Conservation (phyloP, 2,888 invertebrate genomes). For the Bedellia somnulentella region DNA sequence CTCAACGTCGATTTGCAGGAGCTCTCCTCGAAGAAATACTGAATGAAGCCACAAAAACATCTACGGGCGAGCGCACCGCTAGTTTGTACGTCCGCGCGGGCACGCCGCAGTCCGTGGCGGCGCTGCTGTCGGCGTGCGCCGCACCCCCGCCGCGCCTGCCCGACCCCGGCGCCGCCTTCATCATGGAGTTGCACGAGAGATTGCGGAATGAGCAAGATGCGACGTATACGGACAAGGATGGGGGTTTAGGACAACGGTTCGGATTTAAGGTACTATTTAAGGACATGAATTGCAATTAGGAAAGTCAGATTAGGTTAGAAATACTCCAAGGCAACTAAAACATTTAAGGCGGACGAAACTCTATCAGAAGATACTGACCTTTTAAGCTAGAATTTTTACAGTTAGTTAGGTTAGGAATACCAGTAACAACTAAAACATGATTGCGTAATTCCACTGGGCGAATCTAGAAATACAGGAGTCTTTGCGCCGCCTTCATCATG, state of each 20-base stretch:
- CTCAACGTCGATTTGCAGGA: too few relatives aligned
- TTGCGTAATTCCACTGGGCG: too few relatives aligned
- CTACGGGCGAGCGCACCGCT: constrained; percentile 16
- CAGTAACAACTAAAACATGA: too few relatives aligned
- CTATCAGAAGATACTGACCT: too few relatives aligned
- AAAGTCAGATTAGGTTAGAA: too few relatives aligned
- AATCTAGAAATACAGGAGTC: too few relatives aligned
- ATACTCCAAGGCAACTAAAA: too few relatives aligned
- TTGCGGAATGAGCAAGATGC: constrained; percentile 35
- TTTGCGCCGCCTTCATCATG: constrained; percentile 53
- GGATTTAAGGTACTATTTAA: constrained; percentile 48
- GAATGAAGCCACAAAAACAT: constrained; percentile 41
- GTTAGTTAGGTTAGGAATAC: too few relatives aligned
- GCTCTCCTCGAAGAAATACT: constrained; percentile 57
- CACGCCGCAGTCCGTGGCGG: constrained; percentile 65
- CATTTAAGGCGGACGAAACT: too few relatives aligned
- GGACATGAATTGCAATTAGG: too few relatives aligned
- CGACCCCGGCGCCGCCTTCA: constrained; percentile 58
- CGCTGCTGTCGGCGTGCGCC: constrained; percentile 57
- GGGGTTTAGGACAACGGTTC: constrained; percentile 38
- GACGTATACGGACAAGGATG: constrained; percentile 20
- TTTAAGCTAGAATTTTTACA: too few relatives aligned
- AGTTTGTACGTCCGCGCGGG: constrained; percentile 59
- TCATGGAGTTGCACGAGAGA: constrained; percentile 57
- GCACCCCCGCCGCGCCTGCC: constrained; percentile 61